Evolutionary conservation across 2,797 vertebrate species (phyloP).

Genomic region (Dermochelys coriacea): DNA sequence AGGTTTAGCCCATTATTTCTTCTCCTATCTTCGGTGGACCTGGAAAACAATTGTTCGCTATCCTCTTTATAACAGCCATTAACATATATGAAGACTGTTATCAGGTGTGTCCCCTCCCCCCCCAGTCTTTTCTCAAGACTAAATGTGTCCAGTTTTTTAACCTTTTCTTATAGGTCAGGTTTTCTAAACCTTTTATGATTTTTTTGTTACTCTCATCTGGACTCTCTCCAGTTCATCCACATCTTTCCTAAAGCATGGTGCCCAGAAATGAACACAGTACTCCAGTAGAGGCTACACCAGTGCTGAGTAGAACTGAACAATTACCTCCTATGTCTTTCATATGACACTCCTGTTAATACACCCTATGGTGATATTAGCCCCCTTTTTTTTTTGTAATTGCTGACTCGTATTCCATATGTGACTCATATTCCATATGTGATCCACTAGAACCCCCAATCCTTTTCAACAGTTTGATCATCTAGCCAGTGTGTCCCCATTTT

Average conservation of each 20-base stretch:
- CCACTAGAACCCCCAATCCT: background rate
- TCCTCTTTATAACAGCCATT: background rate
- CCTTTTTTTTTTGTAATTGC: background rate
- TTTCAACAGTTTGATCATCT: background rate
- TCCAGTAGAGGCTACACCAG: background rate
- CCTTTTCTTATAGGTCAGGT: background rate
- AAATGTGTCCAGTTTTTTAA: background rate
- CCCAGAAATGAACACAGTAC: background rate
- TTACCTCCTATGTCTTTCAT: background rate
- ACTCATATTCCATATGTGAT: background rate
- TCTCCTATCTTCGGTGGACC: background rate
- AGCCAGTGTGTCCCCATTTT: background rate
- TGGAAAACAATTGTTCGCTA: background rate
- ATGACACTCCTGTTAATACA: background rate
- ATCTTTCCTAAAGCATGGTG: background rate
- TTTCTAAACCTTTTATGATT: background rate
- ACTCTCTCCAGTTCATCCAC: background rate
- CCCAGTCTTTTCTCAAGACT: background rate
- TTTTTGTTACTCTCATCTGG: background rate
- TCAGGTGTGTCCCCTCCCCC: background rate
- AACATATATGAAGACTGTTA: background rate
- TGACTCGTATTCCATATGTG: background rate
- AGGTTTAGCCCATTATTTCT: background rate
- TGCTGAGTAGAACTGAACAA: background rate
- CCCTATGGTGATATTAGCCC: background rate